A percentile compares a stretch with the other conserved stretches of the same genome.
Evolutionary conservation across 2,113 vertebrate genomes (phyloP).

Genomic region (Engraulis encrasicolus): DNA sequence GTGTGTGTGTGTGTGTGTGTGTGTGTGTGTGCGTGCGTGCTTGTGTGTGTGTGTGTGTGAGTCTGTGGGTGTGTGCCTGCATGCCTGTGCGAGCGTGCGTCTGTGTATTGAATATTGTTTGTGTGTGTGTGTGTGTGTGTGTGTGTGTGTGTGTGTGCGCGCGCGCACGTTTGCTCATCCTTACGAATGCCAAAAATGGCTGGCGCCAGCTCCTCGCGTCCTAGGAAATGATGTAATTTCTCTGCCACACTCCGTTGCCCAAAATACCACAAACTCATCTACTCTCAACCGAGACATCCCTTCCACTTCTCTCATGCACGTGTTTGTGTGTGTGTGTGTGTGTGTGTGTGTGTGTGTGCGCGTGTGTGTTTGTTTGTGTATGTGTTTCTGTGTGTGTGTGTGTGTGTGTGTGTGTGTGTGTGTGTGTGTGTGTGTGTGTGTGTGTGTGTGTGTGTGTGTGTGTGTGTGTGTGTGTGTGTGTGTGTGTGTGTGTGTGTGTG

Average conservation of each 20-base stretch:
- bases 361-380: no score
- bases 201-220: not conserved
- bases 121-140: not conserved
- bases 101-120: not conserved
- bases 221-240: conserved; percentile 7
- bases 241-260: not conserved
- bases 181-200: conserved; percentile 4
- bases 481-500: no score
- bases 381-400: no score
- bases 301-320: not conserved
- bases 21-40: not conserved
- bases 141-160: not conserved
- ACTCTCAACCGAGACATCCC: not conserved
- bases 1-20: not conserved
- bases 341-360: no score
- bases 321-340: no score
- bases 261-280: conserved; percentile 17
- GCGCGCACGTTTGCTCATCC: no score
- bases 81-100: not conserved
- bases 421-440: no score
- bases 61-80: not conserved
- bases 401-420: no score
- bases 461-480: no score
- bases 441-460: no score
- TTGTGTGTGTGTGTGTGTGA: not conserved